Evolutionary conservation across 2,797 vertebrate species (phyloP).

Genomic region (Alca torda): DNA sequence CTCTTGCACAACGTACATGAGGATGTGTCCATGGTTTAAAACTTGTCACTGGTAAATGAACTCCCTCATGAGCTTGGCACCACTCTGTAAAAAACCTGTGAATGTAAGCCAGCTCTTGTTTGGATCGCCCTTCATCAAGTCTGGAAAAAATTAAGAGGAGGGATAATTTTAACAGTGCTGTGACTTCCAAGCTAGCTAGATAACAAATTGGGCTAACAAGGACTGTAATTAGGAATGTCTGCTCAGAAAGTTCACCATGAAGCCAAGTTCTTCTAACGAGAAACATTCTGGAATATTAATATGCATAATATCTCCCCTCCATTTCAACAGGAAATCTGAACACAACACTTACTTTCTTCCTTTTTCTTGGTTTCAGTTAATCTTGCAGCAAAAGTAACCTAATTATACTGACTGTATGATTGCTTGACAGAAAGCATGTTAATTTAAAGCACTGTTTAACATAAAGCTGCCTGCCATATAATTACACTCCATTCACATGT

Average conservation of each 20-base stretch:
- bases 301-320: not conserved
- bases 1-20: conserved; percentile 21
- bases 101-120: conserved; percentile 53
- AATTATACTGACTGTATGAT: conserved; percentile 37
- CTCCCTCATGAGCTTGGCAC: conserved; percentile 28
- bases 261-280: not conserved
- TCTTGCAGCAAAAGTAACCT: conserved; percentile 32
- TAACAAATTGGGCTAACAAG: conserved; percentile 46
- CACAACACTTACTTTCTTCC: conserved; percentile 5
- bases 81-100: not conserved
- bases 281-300: conserved; percentile 22
- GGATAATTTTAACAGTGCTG: conserved; percentile 40
- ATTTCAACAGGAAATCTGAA: conserved; percentile 27
- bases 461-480: conserved; percentile 53
- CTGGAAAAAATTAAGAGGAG: conserved; percentile 40
- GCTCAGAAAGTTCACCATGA: conserved; percentile 28
- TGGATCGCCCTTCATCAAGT: conserved; percentile 9
- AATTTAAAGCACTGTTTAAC: conserved; percentile 57
- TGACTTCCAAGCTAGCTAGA: conserved; percentile 41
- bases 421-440: conserved; percentile 44
- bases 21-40: conserved; percentile 43
- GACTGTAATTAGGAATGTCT: conserved; percentile 50
- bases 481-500: conserved; percentile 61
- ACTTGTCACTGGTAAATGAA: not conserved
- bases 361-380: conserved; percentile 54